Percentiles rank a stretch among this genome's conserved stretches.
Conservation (phyloP, 2,888 invertebrate genomes). For the Platycheirus albimanus region DNA sequence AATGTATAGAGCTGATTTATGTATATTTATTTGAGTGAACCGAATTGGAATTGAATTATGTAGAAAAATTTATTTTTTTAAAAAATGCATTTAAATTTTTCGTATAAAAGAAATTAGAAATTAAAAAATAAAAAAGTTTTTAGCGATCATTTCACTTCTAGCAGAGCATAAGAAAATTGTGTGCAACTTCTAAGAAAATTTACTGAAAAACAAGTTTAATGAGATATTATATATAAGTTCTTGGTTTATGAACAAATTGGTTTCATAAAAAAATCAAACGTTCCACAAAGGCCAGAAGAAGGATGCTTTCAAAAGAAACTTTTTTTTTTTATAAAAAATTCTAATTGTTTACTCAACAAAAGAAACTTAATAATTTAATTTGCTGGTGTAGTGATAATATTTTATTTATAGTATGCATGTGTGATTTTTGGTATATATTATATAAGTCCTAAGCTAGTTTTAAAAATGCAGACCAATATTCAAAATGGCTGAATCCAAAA, state of each 20-base stretch:
- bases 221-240: conserved; percentile 18
- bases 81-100: conserved; percentile 55
- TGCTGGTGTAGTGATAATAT: conserved; percentile 17
- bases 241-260: conserved; percentile 49
- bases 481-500: neutral
- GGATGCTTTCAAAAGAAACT: conserved; percentile 51
- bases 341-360: conserved; percentile 34
- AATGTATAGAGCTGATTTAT: conserved; percentile 55
- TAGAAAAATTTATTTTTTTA: no score
- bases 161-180: conserved; percentile 70
- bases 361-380: conserved; percentile 2
- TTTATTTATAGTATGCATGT: conserved; percentile 40
- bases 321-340: conserved; percentile 18
- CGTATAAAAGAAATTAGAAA: conserved; percentile 11
- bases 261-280: conserved; percentile 54
- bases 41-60: conserved; percentile 58
- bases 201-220: conserved; percentile 19
- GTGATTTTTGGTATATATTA: conserved; percentile 43
- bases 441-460: conserved; percentile 46
- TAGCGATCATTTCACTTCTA: conserved; percentile 73
- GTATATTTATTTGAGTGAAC: conserved; percentile 51
- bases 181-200: conserved; percentile 70
- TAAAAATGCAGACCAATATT: conserved; percentile 49
- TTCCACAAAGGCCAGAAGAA: conserved; percentile 62
- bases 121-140: conserved; percentile 25